Evolutionary conservation across 1,140 invertebrate genomes (phyloP).

Genomic region (Drosophila kepulauana): DNA sequence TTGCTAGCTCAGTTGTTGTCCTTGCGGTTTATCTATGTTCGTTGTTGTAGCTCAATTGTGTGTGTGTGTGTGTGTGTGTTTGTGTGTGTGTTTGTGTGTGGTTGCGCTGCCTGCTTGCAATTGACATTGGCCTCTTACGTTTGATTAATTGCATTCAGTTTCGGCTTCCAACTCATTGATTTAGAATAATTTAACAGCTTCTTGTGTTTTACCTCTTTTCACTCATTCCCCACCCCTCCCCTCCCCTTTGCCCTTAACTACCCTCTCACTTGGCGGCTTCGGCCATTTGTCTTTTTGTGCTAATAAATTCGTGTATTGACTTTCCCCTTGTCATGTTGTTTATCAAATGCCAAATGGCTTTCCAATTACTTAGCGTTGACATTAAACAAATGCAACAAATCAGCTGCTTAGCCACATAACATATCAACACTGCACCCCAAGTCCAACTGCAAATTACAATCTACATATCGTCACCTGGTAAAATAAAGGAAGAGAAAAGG

Average conservation of each 20-base stretch:
- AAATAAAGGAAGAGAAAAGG: background rate
- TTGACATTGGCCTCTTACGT: slow-evolving; percentile 66
- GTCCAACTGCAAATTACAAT: background rate
- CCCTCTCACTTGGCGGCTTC: background rate
- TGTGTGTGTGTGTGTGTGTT: slow-evolving; percentile 2
- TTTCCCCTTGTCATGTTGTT: slow-evolving; percentile 22
- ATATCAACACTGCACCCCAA: background rate
- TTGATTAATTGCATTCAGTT: slow-evolving; percentile 79
- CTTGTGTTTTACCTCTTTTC: slow-evolving; percentile 21
- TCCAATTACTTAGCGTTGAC: slow-evolving; percentile 67
- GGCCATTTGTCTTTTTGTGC: slow-evolving; percentile 44
- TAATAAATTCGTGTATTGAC: slow-evolving; percentile 57
- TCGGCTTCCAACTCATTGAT: slow-evolving; percentile 72
- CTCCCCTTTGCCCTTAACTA: background rate
- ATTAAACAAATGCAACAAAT: slow-evolving; percentile 66
- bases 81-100: slow-evolving; percentile 7
- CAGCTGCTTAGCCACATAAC: slow-evolving; percentile 13
- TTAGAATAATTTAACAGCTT: slow-evolving; percentile 71
- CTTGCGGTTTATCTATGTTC: slow-evolving; percentile 26
- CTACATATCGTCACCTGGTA: background rate
- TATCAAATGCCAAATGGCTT: slow-evolving; percentile 45
- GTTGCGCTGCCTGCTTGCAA: slow-evolving; percentile 49
- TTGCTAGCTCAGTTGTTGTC: slow-evolving; percentile 12
- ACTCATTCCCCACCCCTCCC: background rate
- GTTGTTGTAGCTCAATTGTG: slow-evolving; percentile 6